Conservation (phyloP, 2,888 invertebrate species). For the Deladenus siricidicola region DNA sequence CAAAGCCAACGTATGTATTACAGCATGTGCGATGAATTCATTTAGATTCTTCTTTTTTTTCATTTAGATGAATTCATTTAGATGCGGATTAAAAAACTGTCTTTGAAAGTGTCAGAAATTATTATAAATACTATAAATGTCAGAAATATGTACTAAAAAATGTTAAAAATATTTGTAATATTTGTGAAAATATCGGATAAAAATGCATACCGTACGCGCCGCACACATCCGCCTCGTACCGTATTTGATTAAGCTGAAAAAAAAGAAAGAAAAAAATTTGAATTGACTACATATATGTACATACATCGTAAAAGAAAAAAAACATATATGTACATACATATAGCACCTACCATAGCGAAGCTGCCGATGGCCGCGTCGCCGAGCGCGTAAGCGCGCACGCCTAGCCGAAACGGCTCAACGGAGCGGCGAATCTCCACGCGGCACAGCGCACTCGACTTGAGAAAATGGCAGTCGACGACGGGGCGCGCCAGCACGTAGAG, state of each 20-base stretch:
- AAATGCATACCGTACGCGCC: conserved; percentile 24
- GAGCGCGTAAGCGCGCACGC: conserved; percentile 43
- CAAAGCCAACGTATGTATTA: no score
- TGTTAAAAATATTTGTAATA: background rate
- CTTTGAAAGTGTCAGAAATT: no score
- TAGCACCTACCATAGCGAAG: conserved; percentile 35
- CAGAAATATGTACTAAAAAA: no score
- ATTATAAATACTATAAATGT: no score
- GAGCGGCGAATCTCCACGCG: conserved; percentile 36
- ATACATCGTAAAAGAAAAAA: no score
- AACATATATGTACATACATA: no score
- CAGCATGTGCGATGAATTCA: no score
- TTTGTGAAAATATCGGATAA: background rate
- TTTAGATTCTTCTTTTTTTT: no score
- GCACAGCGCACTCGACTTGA: conserved; percentile 27
- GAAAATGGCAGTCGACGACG: conserved; percentile 42
- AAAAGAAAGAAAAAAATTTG: no score
- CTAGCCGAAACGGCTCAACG: conserved; percentile 46
- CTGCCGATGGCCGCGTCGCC: conserved; percentile 35
- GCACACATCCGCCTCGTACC: conserved; percentile 43
- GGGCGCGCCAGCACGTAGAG: conserved; percentile 42
- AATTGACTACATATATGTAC: no score
- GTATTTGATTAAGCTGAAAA: conserved; percentile 37
- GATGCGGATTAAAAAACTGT: no score
- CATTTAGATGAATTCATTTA: no score